A percentile compares a stretch with the other conserved stretches of the same genome.
Evolutionary conservation across 2,113 vertebrate genomes (phyloP).

Genomic region (Charina bottae): DNA sequence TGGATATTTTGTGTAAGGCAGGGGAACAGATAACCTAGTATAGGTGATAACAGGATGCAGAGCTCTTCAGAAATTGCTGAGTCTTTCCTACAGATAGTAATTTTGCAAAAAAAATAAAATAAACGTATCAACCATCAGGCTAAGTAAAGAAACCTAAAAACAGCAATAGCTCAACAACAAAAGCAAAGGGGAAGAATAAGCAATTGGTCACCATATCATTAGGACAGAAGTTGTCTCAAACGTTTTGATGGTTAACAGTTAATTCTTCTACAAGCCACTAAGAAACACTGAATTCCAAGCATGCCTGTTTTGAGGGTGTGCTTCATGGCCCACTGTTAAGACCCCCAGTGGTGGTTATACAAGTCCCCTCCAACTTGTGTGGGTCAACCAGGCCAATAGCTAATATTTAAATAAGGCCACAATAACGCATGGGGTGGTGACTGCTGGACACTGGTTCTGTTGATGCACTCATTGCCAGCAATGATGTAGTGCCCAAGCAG

Average conservation of each 20-base stretch:
- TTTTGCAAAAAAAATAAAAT: neutral
- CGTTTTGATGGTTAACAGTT: conserved; percentile 42
- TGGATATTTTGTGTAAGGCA: conserved; percentile 9
- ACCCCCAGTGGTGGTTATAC: neutral
- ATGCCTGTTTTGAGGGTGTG: conserved; percentile 37
- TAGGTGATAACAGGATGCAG: neutral
- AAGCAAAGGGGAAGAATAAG: conserved; percentile 30
- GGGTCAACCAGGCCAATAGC: conserved; percentile 17
- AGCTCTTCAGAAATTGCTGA: conserved; percentile 15
- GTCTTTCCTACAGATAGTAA: conserved; percentile 39
- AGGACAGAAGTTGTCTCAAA: conserved; percentile 48
- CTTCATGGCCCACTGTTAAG: conserved; percentile 32
- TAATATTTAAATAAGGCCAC: conserved; percentile 41
- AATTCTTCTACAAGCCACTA: conserved; percentile 39
- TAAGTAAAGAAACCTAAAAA: neutral
- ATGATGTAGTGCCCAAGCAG: conserved; percentile 66
- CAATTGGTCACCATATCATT: conserved; percentile 51
- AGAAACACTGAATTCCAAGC: conserved; percentile 28
- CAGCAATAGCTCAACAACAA: conserved; percentile 31
- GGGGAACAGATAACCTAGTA: conserved; percentile 35
- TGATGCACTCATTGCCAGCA: conserved; percentile 74
- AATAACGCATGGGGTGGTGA: conserved; percentile 31
- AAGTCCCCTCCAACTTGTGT: conserved; percentile 21
- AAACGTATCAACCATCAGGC: neutral
- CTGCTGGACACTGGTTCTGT: conserved; percentile 62